A percentile compares a stretch with the other conserved stretches of the same genome.
phyloP scores from a whole-genome alignment of 2,113 vertebrate species.

The Mionectes macconnelli region DNA sequence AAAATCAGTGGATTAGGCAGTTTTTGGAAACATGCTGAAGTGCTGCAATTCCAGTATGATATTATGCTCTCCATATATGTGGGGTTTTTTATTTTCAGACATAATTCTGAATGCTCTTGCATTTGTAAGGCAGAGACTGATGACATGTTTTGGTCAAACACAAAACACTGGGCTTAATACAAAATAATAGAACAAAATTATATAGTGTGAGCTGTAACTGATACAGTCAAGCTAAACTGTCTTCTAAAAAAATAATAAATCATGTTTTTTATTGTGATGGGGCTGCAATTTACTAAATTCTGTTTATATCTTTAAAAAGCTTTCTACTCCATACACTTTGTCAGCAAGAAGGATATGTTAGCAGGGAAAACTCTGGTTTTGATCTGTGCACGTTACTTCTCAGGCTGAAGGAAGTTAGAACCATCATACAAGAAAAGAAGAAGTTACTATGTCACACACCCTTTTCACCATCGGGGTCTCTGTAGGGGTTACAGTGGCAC shows the following conservation, averaged over 20 bases:
- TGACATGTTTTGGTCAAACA: conserved; percentile 38
- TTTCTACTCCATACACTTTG: not conserved
- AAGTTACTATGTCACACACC: not conserved
- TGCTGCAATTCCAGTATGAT: not conserved
- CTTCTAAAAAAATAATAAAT: not conserved
- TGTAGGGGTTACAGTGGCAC: not conserved
- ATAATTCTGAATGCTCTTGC: not conserved
- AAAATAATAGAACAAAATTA: conserved; percentile 22
- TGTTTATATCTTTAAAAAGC: conserved; percentile 4
- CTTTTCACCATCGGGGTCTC: not conserved
- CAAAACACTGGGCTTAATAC: conserved; percentile 4
- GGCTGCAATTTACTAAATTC: conserved; percentile 2
- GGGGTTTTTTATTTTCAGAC: not conserved
- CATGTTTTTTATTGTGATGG: not conserved
- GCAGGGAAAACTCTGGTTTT: not conserved
- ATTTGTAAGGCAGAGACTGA: not conserved
- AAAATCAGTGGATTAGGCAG: not conserved
- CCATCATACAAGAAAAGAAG: not conserved
- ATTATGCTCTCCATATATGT: not conserved
- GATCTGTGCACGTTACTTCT: not conserved
- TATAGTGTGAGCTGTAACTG: not conserved
- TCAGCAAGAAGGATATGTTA: not conserved
- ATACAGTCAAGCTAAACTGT: conserved; percentile 17
- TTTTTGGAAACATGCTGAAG: not conserved
- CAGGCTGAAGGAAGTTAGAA: not conserved